Percentiles rank a stretch among this genome's conserved stretches.
These are phyloP conservation scores for Heliconius melpomene DNA, from an alignment of 1,140 invertebrate genomes.

Conservation along the genomic window DNA sequence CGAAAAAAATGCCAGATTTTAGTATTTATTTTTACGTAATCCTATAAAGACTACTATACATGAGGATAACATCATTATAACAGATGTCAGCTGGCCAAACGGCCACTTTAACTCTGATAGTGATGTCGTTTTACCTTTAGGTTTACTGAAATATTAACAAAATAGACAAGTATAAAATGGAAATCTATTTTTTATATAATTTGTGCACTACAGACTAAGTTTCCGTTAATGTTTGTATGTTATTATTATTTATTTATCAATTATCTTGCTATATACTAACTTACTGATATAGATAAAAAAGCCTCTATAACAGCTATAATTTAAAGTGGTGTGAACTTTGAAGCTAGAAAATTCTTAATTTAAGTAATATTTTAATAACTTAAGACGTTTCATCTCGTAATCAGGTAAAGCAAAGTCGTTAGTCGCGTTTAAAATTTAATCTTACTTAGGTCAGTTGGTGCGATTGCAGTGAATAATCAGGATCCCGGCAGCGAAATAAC, in stretches of 20 bases:
- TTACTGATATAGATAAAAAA: background rate
- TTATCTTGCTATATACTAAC: too few species aligned
- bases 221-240: too few species aligned
- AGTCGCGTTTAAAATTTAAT: conserved; percentile 26
- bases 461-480: conserved; percentile 15
- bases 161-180: background rate
- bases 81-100: background rate
- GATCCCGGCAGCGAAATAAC: conserved; percentile 17
- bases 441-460: conserved; percentile 19
- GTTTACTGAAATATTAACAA: background rate
- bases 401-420: conserved; percentile 19
- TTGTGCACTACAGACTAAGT: too few species aligned
- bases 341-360: background rate
- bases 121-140: background rate
- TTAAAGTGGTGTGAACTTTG: background rate
- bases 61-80: background rate
- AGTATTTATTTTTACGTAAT: background rate
- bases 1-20: background rate
- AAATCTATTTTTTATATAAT: too few species aligned
- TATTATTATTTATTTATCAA: too few species aligned
- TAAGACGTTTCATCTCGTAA: conserved; percentile 13
- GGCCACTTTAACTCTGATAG: background rate
- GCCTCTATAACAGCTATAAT: background rate
- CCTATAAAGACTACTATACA: background rate
- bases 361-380: background rate